These are phyloP conservation scores for western clawed frog (Xenopus tropicalis) DNA, from an alignment of 2,113 vertebrate genomes.

Conservation along the genomic window UCB_Xtro_10.0 CM004443.2:61552001-61552500, in stretches of 20 bases:
- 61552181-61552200: slow-evolving; percentile 29
- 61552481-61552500: too few relatives aligned
- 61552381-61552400: too few relatives aligned
- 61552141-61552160: slow-evolving; percentile 6
- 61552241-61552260: slow-evolving; percentile 23
- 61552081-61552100: slow-evolving; percentile 10
- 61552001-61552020: neutral
- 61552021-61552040: slow-evolving; percentile 7
- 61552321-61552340: neutral
- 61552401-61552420: too few relatives aligned
- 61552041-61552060: slow-evolving; percentile 25
- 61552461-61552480: too few relatives aligned
- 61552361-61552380: too few relatives aligned
- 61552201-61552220: slow-evolving; percentile 9
- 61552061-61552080: slow-evolving; percentile 15
- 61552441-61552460: too few relatives aligned
- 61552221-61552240: slow-evolving; percentile 15
- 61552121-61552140: too few relatives aligned
- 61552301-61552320: slow-evolving; percentile 2
- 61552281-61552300: slow-evolving; percentile 3
- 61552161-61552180: slow-evolving; percentile 22
- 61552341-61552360: neutral
- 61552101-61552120: neutral
- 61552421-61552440: too few relatives aligned
- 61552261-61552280: slow-evolving; percentile 13